These are phyloP conservation scores for Neotoma lepida DNA, from an alignment of 2,113 vertebrate genomes.

Conservation along the genomic window DNA sequence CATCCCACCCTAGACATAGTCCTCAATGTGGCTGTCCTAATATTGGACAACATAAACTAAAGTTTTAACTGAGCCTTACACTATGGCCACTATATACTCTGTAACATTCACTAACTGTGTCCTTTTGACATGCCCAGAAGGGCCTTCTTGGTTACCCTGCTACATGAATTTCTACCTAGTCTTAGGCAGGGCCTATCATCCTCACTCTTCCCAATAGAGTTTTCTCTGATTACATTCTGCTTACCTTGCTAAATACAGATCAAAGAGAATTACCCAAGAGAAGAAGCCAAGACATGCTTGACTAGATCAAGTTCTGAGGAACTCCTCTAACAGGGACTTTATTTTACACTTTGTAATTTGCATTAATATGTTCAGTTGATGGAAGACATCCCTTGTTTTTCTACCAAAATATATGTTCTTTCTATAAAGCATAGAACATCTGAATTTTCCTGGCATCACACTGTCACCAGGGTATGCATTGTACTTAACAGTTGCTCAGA, in stretches of 20 bases:
- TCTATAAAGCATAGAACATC: neutral
- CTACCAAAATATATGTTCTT: neutral
- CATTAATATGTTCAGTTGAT: neutral
- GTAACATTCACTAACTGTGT: neutral
- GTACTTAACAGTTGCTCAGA: neutral
- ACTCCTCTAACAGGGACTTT: neutral
- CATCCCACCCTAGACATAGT: neutral
- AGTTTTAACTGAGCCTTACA: neutral
- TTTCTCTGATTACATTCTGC: neutral
- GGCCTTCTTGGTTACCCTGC: neutral
- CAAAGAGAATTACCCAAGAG: neutral
- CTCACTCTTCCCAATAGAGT: too few relatives aligned
- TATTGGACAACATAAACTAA: neutral
- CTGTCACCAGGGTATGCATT: neutral
- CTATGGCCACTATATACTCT: neutral
- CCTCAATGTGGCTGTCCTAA: neutral
- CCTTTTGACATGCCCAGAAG: neutral
- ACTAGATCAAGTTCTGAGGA: neutral
- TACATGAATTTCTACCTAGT: neutral
- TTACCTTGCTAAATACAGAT: conserved; percentile 9
- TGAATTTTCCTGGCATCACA: neutral
- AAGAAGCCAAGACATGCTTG: neutral
- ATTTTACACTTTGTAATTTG: neutral
- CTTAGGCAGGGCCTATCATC: neutral
- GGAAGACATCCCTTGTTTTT: neutral